Evolutionary conservation across 2,113 vertebrate genomes (phyloP).

Genomic region (Gnathonemus echidnorhynchus): DNA sequence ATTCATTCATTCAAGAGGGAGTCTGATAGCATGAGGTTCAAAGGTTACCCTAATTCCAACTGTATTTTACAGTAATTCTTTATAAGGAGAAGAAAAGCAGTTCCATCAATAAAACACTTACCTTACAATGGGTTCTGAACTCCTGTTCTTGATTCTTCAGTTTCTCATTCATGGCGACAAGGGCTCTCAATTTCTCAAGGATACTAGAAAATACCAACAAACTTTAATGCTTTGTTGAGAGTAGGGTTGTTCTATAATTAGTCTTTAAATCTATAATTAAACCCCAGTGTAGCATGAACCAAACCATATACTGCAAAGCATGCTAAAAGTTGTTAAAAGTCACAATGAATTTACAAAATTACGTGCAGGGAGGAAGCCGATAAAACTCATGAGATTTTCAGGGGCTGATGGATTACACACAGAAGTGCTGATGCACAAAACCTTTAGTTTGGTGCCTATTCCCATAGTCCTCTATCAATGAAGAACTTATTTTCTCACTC

Average conservation of each 20-base stretch:
- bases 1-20: neutral
- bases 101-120: constrained; percentile 41
- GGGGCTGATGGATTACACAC: neutral
- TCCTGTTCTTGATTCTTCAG: constrained; percentile 90
- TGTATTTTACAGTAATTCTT: neutral
- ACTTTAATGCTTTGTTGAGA: neutral
- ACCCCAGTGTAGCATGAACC: neutral
- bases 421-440: neutral
- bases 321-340: neutral
- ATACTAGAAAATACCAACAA: constrained; percentile 55
- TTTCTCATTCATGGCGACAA: constrained; percentile 89
- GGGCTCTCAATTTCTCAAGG: constrained; percentile 74
- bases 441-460: neutral
- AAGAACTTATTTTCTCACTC: neutral
- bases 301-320: neutral
- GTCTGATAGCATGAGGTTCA: neutral
- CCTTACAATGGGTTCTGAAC: constrained; percentile 87
- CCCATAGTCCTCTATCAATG: neutral
- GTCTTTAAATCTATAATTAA: neutral
- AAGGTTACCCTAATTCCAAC: neutral
- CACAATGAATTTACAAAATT: neutral
- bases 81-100: neutral
- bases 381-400: neutral
- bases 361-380: neutral
- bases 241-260: neutral